Conservation (phyloP, 2,888 invertebrate species). For the Melanotus villosus region DNA sequence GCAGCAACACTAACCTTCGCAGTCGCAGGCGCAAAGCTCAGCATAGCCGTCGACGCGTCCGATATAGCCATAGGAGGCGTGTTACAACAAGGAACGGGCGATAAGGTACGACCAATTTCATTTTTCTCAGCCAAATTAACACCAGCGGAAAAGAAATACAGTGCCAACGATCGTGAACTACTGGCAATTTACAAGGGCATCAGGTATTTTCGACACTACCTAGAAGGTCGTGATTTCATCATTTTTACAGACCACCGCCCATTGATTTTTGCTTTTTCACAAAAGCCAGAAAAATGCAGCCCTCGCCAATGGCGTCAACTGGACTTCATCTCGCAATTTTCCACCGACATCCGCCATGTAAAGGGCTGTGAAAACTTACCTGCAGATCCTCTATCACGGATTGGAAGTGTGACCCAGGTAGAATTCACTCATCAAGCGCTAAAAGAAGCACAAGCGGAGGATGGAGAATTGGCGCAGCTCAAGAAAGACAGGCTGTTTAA, state of each 20-base stretch:
- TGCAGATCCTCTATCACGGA: not conserved
- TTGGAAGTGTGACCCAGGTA: not conserved
- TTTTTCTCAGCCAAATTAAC: too few relatives aligned
- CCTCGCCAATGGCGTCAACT: not conserved
- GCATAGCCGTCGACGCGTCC: too few relatives aligned
- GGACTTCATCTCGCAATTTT: conserved; percentile 39
- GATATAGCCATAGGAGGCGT: too few relatives aligned
- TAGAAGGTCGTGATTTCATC: not conserved
- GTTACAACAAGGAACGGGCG: too few relatives aligned
- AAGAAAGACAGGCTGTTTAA: too few relatives aligned
- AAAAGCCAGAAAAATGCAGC: not conserved
- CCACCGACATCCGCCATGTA: conserved; percentile 21
- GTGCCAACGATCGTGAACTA: too few relatives aligned
- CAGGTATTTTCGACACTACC: conserved; percentile 4
- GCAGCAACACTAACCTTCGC: too few relatives aligned
- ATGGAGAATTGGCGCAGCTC: not conserved
- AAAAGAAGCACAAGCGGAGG: not conserved
- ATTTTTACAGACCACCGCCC: conserved; percentile 23
- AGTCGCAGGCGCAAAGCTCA: too few relatives aligned
- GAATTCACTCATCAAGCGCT: too few relatives aligned
- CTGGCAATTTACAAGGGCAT: conserved; percentile 52
- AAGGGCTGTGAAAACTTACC: not conserved
- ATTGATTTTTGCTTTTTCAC: conserved; percentile 38
- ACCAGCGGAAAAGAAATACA: too few relatives aligned
- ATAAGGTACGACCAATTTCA: too few relatives aligned